Evolutionary conservation across 1,140 invertebrate species (phyloP).

Genomic region (Dermatophagoides farinae): DNA sequence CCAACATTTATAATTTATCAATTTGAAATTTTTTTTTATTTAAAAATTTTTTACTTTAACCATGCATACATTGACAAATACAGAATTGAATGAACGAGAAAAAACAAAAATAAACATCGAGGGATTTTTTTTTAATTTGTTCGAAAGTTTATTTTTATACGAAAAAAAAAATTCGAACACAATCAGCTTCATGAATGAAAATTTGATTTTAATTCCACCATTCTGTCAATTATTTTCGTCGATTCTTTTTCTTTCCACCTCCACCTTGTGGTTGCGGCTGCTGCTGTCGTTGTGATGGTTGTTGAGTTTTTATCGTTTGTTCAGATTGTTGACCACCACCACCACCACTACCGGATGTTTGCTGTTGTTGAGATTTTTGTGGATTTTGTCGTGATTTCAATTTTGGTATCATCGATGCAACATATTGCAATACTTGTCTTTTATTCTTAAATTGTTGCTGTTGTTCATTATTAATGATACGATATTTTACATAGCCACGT

Average conservation of each 20-base stretch:
- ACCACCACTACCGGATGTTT: neutral
- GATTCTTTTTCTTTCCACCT: slow-evolving; percentile 9
- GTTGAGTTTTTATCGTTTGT: too few relatives aligned
- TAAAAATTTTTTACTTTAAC: too few relatives aligned
- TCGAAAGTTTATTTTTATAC: neutral
- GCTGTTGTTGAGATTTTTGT: neutral
- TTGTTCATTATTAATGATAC: neutral
- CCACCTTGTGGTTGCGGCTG: neutral
- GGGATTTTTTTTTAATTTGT: neutral
- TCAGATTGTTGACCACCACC: neutral
- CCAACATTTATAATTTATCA: too few relatives aligned
- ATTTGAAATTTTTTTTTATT: too few relatives aligned
- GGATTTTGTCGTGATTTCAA: slow-evolving; percentile 49
- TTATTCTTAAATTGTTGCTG: slow-evolving; percentile 9
- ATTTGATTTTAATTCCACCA: neutral
- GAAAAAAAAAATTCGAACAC: neutral
- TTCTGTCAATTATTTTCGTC: neutral
- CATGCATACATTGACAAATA: too few relatives aligned
- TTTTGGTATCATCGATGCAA: slow-evolving; percentile 73
- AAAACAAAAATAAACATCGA: neutral
- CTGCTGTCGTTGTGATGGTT: too few relatives aligned
- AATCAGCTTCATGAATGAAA: neutral
- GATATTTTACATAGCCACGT: slow-evolving; percentile 47
- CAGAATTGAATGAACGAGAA: too few relatives aligned
- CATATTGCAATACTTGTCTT: slow-evolving; percentile 39